Base-by-base conservation (phyloP, 2,113 vertebrate genomes). In the Notothenia coriiceps region DNA sequence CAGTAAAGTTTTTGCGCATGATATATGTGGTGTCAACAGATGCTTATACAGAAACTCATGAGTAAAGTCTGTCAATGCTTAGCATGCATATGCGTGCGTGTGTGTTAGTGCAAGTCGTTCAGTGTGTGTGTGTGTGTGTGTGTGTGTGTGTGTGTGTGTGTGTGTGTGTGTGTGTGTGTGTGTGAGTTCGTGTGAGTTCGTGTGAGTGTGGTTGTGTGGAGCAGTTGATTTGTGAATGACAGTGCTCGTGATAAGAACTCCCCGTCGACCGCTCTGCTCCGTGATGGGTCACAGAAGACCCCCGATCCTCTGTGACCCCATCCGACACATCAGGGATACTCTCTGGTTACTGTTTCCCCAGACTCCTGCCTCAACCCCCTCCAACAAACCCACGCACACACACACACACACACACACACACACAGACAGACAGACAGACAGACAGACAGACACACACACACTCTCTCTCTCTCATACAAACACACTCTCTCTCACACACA, bases 281-380 rank as follows among this genome's bases (percentile, higher is more conserved):
- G 65, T 93, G 92, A 94, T 92, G 94, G 89, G 88, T 91, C 90
- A 91, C 89, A 93, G 91, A 86, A 87, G 89, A 91, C 68, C 81
- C 79, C 60, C 15, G 15, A 77, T 85, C 86, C 88, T 65, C 82
- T 82, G 67, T 88, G 87, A 92, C 87, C 89, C 86, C 84, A 79
- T 82, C 89, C 49, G 22, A 89, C 91, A 93, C 89, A 91, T 85
- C 74, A 75, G 83, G 79, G 85, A 87, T 82, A 78, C 68, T 91
- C 85, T 91, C 90, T 91, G 91, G 89, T 94, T 94, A 91, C 89
- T 90, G 90, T 91, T 89, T 90, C 86, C 74, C 72, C 80, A 84
- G 90, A 84, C 80, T 77, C 89, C 83, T 78, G 72, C 78, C 80
- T 72, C 75, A 82, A 83, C 68, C 74, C 52, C 65, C 12, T 9